Conservation (phyloP, 2,113 vertebrate genomes). For the Callipepla californica region DNA sequence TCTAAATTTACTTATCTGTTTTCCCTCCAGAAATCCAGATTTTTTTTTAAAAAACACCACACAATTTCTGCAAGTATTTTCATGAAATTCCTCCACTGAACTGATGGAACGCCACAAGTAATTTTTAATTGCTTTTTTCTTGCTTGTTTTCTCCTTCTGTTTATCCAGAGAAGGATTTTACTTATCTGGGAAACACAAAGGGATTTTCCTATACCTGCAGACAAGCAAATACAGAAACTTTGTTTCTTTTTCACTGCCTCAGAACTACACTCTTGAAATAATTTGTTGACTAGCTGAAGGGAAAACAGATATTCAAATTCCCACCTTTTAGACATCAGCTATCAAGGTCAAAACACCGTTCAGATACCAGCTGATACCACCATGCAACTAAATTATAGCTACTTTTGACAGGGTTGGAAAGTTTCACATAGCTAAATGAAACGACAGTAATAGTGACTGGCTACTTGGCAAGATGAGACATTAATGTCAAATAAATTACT, state of each 20-base stretch:
- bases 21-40: background rate
- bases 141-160: constrained; percentile 37
- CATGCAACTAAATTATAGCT: constrained; percentile 18
- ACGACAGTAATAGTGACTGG: constrained; percentile 74
- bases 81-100: constrained; percentile 21
- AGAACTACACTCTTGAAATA: constrained; percentile 14
- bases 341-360: constrained; percentile 32
- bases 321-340: constrained; percentile 14
- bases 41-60: constrained; percentile 16
- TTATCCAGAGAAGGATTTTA: constrained; percentile 32
- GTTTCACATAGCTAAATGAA: constrained; percentile 74
- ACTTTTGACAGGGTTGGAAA: constrained; percentile 67
- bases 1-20: background rate
- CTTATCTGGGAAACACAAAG: constrained; percentile 3
- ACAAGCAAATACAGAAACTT: constrained; percentile 44
- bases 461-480: constrained; percentile 80
- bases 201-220: constrained; percentile 12
- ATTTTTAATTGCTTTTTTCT: constrained; percentile 40
- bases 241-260: background rate
- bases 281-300: constrained; percentile 29
- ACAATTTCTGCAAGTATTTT: constrained; percentile 24
- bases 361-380: background rate
- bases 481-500: constrained; percentile 84
- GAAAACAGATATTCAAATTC: constrained; percentile 20
- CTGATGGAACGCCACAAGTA: background rate